phyloP scores from a whole-genome alignment of 2,113 vertebrate genomes.

The Prietella phreatophila region DNA sequence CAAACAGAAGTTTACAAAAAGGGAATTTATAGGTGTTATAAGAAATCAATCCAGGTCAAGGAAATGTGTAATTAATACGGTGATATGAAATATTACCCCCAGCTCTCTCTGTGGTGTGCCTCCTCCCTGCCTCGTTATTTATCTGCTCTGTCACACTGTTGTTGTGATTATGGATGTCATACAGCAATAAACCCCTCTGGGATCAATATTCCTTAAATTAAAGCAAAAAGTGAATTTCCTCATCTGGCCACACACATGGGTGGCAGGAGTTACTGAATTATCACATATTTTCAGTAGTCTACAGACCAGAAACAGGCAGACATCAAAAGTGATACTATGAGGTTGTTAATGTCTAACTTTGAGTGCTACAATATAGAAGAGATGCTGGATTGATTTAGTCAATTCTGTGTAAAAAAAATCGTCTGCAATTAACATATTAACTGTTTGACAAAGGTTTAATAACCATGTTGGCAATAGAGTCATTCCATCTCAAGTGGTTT shows the following conservation, averaged over 20 bases:
- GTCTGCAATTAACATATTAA: background rate
- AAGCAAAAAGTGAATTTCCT: slow-evolving; percentile 81
- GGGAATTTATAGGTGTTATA: slow-evolving; percentile 67
- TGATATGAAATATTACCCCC: slow-evolving; percentile 67
- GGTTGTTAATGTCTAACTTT: background rate
- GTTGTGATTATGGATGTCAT: slow-evolving; percentile 83
- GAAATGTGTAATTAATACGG: slow-evolving; percentile 72
- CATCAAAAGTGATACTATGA: slow-evolving; percentile 27
- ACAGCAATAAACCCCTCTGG: slow-evolving; percentile 71
- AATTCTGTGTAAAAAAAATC: background rate
- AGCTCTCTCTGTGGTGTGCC: slow-evolving; percentile 58
- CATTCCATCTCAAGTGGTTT: no score
- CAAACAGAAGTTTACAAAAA: slow-evolving; percentile 68
- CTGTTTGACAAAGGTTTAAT: background rate
- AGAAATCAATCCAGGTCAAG: slow-evolving; percentile 73
- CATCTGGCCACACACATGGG: slow-evolving; percentile 68
- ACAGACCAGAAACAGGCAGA: slow-evolving; percentile 59
- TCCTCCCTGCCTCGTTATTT: slow-evolving; percentile 68
- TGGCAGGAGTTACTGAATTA: slow-evolving; percentile 69
- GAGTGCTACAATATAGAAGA: background rate
- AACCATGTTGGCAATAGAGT: background rate
- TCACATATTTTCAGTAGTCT: slow-evolving; percentile 63
- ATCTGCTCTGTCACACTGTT: slow-evolving; percentile 75
- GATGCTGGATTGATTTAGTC: background rate
- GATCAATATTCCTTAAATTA: slow-evolving; percentile 83